Base-by-base conservation (phyloP, 1,140 invertebrate genomes). In the Lordiphosa stackelbergi region DNA sequence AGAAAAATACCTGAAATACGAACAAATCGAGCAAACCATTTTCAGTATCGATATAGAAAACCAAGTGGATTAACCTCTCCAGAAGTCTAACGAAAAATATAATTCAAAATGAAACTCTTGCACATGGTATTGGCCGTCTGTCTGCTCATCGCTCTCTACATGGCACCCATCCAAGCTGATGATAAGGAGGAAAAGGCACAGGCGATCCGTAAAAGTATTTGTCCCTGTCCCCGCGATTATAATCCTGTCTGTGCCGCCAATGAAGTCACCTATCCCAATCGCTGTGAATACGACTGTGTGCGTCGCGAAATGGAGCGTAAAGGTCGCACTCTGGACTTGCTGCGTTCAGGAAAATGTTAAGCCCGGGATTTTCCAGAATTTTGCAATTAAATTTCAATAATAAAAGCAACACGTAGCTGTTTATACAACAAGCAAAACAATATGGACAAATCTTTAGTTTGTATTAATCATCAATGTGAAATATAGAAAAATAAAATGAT, bases 191-290 rank as follows among this genome's bases (percentile, higher is more conserved):
- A 35, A 1, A 35, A 35, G 2, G 7, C 12, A 4, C 2, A 5
- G 1, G 5, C 10, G 1, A 24, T 7, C 9, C 34, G 11, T 0
- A 43, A 2, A 3, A 36, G 8, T 0, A 36, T 71, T 1, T 91
- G 90, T 54, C 75, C 86, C 0, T 91, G 90, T 65, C 88, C 89
- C 8, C 81, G 88, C 16, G 88, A 89, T 47, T 84, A 85, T 31
- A 74, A 73, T 0, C 90, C 90, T 0, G 88, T 91, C 0, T 91
- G 91, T 69, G 90, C 85, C 5, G 86, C 81, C 41, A 88, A 91
- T 64, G 68, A 86, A 12, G 60, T 69, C 2, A 90, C 90, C 1
- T 91, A 91, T 68, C 41, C 63, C 38, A 91, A 91, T 75, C 70
- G 81, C 1, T 91, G 90, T 56, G 41, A 85, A 24, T 87, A 90